Evolutionary conservation across 2,888 invertebrate species (phyloP), one percentile per base, ranked within the genome.

Genomic region (Lochmaea crataegi): DNA sequence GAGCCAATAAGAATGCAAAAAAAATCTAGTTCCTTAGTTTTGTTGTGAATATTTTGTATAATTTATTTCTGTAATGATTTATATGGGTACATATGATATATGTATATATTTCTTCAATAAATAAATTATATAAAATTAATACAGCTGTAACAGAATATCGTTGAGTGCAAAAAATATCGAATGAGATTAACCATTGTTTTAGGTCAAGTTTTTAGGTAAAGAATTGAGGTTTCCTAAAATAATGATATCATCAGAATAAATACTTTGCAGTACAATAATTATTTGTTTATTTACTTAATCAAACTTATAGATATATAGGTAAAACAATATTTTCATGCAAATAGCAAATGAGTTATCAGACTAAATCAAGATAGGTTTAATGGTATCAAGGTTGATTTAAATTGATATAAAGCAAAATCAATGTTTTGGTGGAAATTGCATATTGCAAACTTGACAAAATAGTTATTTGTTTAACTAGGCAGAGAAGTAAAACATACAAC

Each of bases 251-350:
- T 10, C 53, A 53, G 9, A 18, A 16, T 48, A 53, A 16, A 53
- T 53, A 53, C n/a, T 48, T 53, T 53, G 16, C 10, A 16, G 18
- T 9, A 53, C 16, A 53, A 53, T 53, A 53, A 53, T 53, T 53
- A 53, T 18, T 53, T 48, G 48, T 48, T 48, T 53, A 53, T 53
- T 53, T 53, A 10, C 16, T 16, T 9, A n/a, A 53, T 51, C 16
- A 16, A 53, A 53, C 53, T 53, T 16, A n/a, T n/a, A 53, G 53
- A 53, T 53, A 53, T 53, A 53, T n/a, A 53, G 53, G 7, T 53
- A 53, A 42, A 42, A 12, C 42, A 42, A 42, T 12, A 53, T 53
- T 53, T 53, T 45, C 5, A 14, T 48, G 48, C n/a, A 14, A 48
- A 48, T 14, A 14, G 14, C n/a, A 14, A 48, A 48, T 48, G 12